phyloP scores from a whole-genome alignment of 2,888 invertebrate genomes.

The Catocala nupta region DNA sequence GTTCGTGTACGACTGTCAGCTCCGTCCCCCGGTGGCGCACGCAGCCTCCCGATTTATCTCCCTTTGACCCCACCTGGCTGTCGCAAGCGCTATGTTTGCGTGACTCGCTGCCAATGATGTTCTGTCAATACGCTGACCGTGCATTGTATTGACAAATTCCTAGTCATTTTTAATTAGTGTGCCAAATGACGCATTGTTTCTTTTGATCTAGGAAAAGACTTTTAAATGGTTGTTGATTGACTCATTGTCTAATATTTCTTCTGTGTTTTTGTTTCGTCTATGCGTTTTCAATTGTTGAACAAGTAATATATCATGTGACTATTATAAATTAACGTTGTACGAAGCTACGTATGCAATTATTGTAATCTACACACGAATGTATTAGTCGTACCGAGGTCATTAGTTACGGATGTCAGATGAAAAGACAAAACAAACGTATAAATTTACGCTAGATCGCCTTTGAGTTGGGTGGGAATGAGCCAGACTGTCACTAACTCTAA shows the following conservation, averaged over 20 bases:
- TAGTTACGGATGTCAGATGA: conserved; percentile 54
- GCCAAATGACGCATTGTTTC: conserved; percentile 70
- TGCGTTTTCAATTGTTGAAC: neutral
- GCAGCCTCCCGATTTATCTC: conserved; percentile 84
- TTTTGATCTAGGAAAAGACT: conserved; percentile 48
- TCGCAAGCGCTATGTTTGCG: conserved; percentile 72
- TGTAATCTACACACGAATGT: conserved; percentile 38
- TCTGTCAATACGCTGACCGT: conserved; percentile 83
- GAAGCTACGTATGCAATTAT: conserved; percentile 38
- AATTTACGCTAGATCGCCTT: conserved; percentile 47
- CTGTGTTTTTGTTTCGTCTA: conserved; percentile 22
- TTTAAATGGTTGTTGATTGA: conserved; percentile 40
- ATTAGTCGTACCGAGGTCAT: conserved; percentile 43
- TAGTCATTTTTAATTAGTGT: conserved; percentile 68
- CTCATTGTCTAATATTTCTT: conserved; percentile 27
- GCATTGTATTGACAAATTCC: conserved; percentile 77
- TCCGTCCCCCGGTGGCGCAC: conserved; percentile 65
- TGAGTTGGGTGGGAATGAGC: conserved; percentile 51
- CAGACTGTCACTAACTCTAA: conserved; percentile 51
- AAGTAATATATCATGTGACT: conserved; percentile 37
- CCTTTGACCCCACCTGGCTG: conserved; percentile 82
- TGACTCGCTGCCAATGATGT: conserved; percentile 80
- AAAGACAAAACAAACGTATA: conserved; percentile 55
- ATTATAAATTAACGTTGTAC: conserved; percentile 41
- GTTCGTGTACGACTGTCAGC: conserved; percentile 80